These are phyloP conservation scores for Lasioglossum villosulum DNA, from an alignment of 2,888 invertebrate species.

Conservation along the genomic window DNA sequence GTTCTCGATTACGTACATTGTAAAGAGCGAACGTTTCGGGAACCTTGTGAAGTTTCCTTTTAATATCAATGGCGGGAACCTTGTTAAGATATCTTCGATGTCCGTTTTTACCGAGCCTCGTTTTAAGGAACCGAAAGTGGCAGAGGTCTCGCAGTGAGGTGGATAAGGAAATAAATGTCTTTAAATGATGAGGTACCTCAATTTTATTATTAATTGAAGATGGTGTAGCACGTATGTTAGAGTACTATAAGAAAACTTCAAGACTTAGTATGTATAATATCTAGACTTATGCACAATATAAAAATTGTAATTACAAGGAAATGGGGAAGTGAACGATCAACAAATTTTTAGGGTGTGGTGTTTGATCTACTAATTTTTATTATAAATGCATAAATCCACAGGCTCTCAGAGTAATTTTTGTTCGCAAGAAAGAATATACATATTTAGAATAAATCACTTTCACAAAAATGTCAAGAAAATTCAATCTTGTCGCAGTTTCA, in stretches of 20 bases:
- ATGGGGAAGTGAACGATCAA: too few relatives aligned
- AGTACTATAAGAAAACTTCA: too few relatives aligned
- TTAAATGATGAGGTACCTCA: background rate
- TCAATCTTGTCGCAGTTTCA: background rate
- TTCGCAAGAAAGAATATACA: too few relatives aligned
- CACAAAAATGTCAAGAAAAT: background rate
- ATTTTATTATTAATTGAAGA: background rate
- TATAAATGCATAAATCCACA: too few relatives aligned
- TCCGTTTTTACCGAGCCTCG: background rate
- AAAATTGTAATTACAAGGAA: too few relatives aligned
- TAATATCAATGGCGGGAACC: background rate
- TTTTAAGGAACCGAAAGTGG: background rate
- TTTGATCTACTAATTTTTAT: background rate
- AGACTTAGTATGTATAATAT: too few relatives aligned
- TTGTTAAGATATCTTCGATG: slow-evolving; percentile 9
- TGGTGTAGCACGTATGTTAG: background rate
- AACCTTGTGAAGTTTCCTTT: slow-evolving; percentile 3
- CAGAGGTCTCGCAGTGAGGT: background rate
- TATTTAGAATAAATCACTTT: background rate
- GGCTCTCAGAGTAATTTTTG: too few relatives aligned
- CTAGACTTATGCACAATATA: too few relatives aligned
- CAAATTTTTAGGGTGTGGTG: too few relatives aligned
- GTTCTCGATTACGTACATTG: slow-evolving; percentile 33
- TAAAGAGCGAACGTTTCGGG: slow-evolving; percentile 9
- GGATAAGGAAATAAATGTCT: background rate